Conservation (phyloP, 2,797 vertebrate genomes). For the Picus viridis region DNA sequence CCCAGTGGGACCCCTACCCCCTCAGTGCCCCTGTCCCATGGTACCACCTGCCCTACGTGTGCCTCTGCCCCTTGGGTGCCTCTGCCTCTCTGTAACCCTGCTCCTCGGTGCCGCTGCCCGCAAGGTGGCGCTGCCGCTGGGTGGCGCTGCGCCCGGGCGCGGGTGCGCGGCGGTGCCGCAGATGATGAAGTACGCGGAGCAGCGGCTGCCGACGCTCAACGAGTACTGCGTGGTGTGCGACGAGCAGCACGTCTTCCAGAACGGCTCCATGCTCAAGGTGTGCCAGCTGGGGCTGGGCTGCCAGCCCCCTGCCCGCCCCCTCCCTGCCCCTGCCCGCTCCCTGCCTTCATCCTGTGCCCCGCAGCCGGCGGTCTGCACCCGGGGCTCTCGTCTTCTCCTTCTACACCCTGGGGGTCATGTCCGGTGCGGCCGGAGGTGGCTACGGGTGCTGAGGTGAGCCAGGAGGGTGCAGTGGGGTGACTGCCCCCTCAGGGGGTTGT, state of each 20-base stretch:
- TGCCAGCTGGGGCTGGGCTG: rapidly evolving
- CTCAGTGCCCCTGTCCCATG: too few relatives aligned
- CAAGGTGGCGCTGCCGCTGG: too few relatives aligned
- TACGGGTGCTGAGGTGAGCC: constrained; percentile 92
- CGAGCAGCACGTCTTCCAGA: constrained; percentile 99
- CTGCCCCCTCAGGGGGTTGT: rapidly evolving
- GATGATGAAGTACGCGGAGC: constrained; percentile 99
- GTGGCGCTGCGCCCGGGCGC: too few relatives aligned
- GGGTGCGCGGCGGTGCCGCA: constrained; percentile 44
- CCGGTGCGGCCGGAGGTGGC: constrained; percentile 97
- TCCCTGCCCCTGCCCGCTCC: background rate
- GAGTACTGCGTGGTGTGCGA: constrained; percentile 99
- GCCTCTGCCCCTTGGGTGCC: too few relatives aligned
- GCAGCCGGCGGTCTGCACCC: constrained; percentile 96
- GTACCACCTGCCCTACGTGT: too few relatives aligned
- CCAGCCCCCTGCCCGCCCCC: background rate
- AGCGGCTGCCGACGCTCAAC: constrained; percentile 96
- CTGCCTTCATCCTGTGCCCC: background rate
- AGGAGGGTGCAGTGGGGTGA: rapidly evolving
- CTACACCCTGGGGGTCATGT: constrained; percentile 99
- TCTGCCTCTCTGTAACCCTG: too few relatives aligned
- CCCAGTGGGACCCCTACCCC: too few relatives aligned
- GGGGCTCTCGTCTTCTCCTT: constrained; percentile 98
- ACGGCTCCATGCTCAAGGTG: constrained; percentile 99
- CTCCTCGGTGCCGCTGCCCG: too few relatives aligned